Base-by-base conservation (phyloP, 2,888 invertebrate genomes). In the Drosophila colorata region DNA sequence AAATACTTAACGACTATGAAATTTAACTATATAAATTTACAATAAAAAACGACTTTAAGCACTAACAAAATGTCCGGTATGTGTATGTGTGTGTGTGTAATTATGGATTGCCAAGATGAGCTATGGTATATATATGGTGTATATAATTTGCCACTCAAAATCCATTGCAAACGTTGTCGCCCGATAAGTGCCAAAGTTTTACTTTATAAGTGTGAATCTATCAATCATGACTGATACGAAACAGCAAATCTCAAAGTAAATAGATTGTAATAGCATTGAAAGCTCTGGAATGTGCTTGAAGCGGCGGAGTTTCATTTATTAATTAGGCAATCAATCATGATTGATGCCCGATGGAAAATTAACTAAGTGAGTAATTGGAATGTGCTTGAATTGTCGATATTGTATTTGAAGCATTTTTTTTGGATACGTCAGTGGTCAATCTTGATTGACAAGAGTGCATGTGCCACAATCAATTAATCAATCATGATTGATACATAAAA, bases 41-140 rank as follows among this genome's bases (percentile, higher is more conserved):
- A 55, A 77, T 73, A 57, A 64, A 75, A 60, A 74, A 58, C 49
- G 43, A 69, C 31, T 38, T 56, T 80, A 84, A 68, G 85, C 78
- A 44, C 85, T 81, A 83, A 51, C 51, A 58, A 66, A 63, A 69
- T 87, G 81, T 88, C 83, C 75, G 69, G 72, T 70, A 66, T 69
- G 40, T 67, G n/a, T 65, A 35, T 60, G 38, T 65, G 40, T 61
- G 56, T 64, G 40, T 67, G 25, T 66, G 40, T 67, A 16, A 23
- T 7, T 25, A 31, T 61, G 63, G 40, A 46, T 38, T 56, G 74
- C 79, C 74, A 75, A 59, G 31, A 61, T 74, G 74, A 61, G 38
- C 16, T 28, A 58, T 67, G 41, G 3, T 53, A 38, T 52, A 25
- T 41, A 70, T 49, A 74, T 52, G 14, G 43, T 20, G n/a, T 51